Percentiles rank a stretch among this genome's conserved stretches.
Evolutionary conservation across 2,888 invertebrate species (phyloP).

Genomic region (Hirtodrosophila duncani): DNA sequence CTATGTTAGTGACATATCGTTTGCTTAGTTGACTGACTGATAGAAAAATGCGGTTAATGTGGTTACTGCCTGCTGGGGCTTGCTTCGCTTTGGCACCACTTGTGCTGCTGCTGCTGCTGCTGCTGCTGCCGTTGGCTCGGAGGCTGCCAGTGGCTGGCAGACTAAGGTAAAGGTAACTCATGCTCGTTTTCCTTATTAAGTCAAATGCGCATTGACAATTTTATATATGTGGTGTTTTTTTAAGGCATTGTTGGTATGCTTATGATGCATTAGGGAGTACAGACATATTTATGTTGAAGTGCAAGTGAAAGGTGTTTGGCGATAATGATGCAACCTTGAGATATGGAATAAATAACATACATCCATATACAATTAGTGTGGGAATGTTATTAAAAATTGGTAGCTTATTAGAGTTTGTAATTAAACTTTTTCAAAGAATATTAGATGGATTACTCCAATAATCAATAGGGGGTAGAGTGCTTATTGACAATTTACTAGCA

Average conservation of each 20-base stretch:
- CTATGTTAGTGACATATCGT: slow-evolving; percentile 7
- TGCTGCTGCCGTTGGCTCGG: slow-evolving; percentile 3
- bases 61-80: slow-evolving; percentile 17
- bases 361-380: too few species aligned
- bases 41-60: slow-evolving; percentile 53
- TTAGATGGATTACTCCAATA: too few species aligned
- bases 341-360: too few species aligned
- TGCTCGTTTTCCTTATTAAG: slow-evolving; percentile 62
- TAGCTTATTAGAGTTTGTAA: too few species aligned
- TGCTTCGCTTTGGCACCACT: too few species aligned
- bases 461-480: too few species aligned
- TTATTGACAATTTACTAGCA: too few species aligned
- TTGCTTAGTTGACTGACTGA: slow-evolving; percentile 27
- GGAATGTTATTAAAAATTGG: too few species aligned
- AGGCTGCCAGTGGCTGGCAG: too few species aligned
- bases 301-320: slow-evolving; percentile 42
- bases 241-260: slow-evolving; percentile 10
- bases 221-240: slow-evolving; percentile 12
- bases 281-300: background rate
- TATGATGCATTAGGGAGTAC: slow-evolving; percentile 1
- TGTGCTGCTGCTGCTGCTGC: slow-evolving; percentile 4
- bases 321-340: slow-evolving; percentile 33
- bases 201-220: slow-evolving; percentile 35
- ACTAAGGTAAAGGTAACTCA: slow-evolving; percentile 31
- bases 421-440: too few species aligned